Evolutionary conservation across 2,888 invertebrate genomes (phyloP), one percentile per base, ranked within the genome.

Genomic region (Platypus cylindrus): DNA sequence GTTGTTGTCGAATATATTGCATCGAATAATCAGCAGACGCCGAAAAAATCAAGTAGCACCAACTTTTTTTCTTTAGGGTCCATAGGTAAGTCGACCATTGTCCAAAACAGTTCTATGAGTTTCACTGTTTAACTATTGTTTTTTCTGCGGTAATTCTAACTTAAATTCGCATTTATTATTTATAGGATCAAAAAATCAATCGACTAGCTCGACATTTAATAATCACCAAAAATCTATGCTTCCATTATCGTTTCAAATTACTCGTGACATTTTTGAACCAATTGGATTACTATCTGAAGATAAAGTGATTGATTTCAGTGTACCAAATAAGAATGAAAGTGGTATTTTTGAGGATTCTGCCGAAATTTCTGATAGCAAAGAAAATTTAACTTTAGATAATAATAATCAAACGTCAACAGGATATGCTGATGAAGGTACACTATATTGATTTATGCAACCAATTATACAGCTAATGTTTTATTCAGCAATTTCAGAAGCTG

Each of bases 401-500:
- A n/a, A n/a, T n/a, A n/a, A n/a, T n/a, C n/a, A n/a, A n/a, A n/a
- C n/a, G n/a, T n/a, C n/a, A n/a, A n/a, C 15, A 14, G 27, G 27
- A 14, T 27, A 5, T 12, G 15, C 15, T 16, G 27, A 27, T 12
- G 27, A 27, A 13, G 24, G 24, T 12, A 11, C 24, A 86, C n/a
- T n/a, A n/a, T n/a, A n/a, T n/a, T n/a, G n/a, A n/a, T n/a, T n/a
- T n/a, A n/a, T n/a, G n/a, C n/a, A n/a, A n/a, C n/a, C n/a, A n/a
- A n/a, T n/a, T n/a, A n/a, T n/a, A n/a, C n/a, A n/a, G n/a, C n/a
- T n/a, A n/a, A n/a, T n/a, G n/a, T n/a, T n/a, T n/a, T n/a, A n/a
- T n/a, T n/a, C 94, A 62, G 93, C 86, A 0, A 87, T 93, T 16
- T 93, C 91, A 2, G 94, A 94, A 60, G 93, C 90, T 0, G 91